Evolutionary conservation across 2,113 vertebrate genomes (phyloP).

Genomic region (Ceratotherium simum): DNA sequence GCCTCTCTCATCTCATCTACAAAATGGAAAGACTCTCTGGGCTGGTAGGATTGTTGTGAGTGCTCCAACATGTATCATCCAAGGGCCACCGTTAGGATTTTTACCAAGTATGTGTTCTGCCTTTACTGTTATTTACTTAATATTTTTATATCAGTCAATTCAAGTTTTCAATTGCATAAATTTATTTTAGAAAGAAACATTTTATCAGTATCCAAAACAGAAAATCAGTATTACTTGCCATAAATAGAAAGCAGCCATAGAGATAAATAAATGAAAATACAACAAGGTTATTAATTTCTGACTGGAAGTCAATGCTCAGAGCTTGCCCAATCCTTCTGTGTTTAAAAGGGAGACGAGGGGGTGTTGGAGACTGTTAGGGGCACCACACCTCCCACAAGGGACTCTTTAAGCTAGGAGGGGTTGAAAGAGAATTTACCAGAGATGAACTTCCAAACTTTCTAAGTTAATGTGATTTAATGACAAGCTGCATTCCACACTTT

Average conservation of each 20-base stretch:
- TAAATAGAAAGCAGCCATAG: conserved; percentile 35
- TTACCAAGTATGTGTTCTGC: not conserved
- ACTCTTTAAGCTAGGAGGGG: not conserved
- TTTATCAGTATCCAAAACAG: not conserved
- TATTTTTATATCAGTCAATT: not conserved
- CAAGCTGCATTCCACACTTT: not conserved
- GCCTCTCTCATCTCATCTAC: not conserved
- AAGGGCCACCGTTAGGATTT: not conserved
- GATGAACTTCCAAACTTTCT: not conserved
- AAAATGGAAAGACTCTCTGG: not conserved
- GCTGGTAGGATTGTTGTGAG: not conserved
- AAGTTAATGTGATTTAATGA: not conserved
- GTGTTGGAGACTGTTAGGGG: not conserved
- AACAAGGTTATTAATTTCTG: not conserved
- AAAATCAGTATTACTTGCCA: not conserved
- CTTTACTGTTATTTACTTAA: not conserved
- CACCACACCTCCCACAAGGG: fast-evolving
- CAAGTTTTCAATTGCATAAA: not conserved
- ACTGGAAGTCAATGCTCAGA: not conserved
- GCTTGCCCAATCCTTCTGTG: not conserved
- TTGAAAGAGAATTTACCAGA: not conserved
- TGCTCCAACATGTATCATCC: not conserved
- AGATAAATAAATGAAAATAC: not conserved
- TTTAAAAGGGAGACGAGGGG: not conserved
- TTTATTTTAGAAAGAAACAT: conserved; percentile 42